A percentile compares a stretch with the other conserved stretches of the same genome.
Evolutionary conservation across 2,113 vertebrate genomes (phyloP).

Genomic region (Heliornis fulica): DNA sequence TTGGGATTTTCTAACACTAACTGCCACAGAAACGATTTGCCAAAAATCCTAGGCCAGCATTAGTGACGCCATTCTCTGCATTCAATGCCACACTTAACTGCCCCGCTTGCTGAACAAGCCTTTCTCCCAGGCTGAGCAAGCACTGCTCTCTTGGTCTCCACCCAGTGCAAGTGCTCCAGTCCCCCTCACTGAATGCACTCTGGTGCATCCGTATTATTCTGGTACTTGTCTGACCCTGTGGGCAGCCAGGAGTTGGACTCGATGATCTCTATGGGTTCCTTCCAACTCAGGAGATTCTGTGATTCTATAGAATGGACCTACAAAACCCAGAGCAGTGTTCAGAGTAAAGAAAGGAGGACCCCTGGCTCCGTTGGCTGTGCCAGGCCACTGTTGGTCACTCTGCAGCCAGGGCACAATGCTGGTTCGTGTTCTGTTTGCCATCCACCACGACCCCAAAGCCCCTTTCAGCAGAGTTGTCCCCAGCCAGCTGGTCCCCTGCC

Average conservation of each 20-base stretch:
- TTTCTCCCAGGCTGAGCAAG: background rate
- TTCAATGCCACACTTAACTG: background rate
- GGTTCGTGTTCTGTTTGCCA: background rate
- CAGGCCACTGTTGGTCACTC: background rate
- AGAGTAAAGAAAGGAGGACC: background rate
- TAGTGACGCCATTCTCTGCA: background rate
- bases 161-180: background rate
- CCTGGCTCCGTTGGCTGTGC: background rate
- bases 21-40: background rate
- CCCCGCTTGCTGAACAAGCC: background rate
- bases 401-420: background rate
- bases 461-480: background rate
- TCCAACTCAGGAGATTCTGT: too few species aligned
- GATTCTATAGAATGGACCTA: too few species aligned
- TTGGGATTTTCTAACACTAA: background rate
- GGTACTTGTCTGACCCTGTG: too few species aligned
- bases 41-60: background rate
- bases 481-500: background rate
- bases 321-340: background rate
- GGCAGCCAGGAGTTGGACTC: too few species aligned
- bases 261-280: too few species aligned
- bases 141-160: background rate
- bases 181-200: background rate
- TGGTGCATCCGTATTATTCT: background rate
- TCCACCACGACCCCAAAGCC: background rate